Conservation (phyloP, 1,140 invertebrate species). For the Geopemphigus sp. region DNA sequence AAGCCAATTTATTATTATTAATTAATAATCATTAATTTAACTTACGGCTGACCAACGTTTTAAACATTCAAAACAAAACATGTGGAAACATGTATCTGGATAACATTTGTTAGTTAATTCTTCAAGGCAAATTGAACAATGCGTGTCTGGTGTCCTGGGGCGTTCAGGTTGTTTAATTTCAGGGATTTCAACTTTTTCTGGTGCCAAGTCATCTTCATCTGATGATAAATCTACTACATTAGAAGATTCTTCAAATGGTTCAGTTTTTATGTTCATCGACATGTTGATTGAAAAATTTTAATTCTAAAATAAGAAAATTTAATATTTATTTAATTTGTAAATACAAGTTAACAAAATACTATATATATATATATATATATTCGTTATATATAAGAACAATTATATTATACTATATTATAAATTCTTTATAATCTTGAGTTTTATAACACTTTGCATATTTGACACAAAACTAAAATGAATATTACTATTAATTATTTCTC, state of each 20-base stretch:
- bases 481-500: too few relatives aligned
- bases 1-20: neutral
- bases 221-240: neutral
- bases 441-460: too few relatives aligned
- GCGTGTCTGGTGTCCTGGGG: neutral
- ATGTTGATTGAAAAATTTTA: neutral
- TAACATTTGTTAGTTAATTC: slow-evolving; percentile 20
- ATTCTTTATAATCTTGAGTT: too few relatives aligned
- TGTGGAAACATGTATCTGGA: slow-evolving; percentile 29
- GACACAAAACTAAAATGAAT: too few relatives aligned
- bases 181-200: neutral
- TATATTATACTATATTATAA: too few relatives aligned
- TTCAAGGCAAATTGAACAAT: slow-evolving; percentile 41
- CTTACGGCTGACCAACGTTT: slow-evolving; percentile 35
- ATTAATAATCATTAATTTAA: neutral
- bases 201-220: neutral
- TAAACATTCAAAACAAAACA: slow-evolving; percentile 43
- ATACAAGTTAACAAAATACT: too few relatives aligned
- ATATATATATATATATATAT: too few relatives aligned
- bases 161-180: neutral
- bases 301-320: slow-evolving; percentile 3
- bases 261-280: neutral
- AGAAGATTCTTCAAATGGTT: neutral
- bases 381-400: too few relatives aligned
- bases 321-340: neutral